Conservation (phyloP, 2,888 invertebrate genomes). For the Meiosimyza decipiens region DNA sequence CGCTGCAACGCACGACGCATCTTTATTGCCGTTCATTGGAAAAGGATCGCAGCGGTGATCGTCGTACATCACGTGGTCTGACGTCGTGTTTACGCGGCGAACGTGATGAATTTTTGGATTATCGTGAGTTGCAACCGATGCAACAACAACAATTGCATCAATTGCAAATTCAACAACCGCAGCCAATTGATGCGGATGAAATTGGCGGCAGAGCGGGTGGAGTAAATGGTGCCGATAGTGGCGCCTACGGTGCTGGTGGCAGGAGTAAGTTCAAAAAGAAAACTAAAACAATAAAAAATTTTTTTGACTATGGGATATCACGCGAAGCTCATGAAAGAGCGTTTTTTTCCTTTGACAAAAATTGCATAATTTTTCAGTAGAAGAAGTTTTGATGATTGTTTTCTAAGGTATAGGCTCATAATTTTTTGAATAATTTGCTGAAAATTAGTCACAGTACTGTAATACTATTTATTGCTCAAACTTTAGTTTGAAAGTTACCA, state of each 20-base stretch:
- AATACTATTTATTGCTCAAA: no score
- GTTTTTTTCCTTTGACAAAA: no score
- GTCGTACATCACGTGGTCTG: conserved; percentile 63
- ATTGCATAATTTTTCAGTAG: no score
- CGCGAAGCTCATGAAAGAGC: no score
- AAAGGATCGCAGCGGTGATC: conserved; percentile 51
- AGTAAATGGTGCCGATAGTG: conserved; percentile 36
- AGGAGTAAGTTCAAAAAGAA: conserved; percentile 55
- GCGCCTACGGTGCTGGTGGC: conserved; percentile 49
- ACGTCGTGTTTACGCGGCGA: conserved; percentile 66
- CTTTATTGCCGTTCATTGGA: conserved; percentile 57
- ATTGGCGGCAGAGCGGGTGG: conserved; percentile 40
- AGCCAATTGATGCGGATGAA: conserved; percentile 35
- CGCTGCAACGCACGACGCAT: conserved; percentile 55
- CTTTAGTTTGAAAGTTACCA: no score
- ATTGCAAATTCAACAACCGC: conserved; percentile 35
- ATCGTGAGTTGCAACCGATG: conserved; percentile 51
- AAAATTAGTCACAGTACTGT: no score
- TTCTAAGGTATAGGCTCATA: no score
- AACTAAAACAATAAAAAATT: neutral
- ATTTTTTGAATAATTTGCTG: no score
- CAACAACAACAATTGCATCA: conserved; percentile 44
- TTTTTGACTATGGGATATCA: no score
- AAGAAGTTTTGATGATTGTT: no score
- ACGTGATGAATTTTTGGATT: conserved; percentile 63